Conservation (phyloP, 2,888 invertebrate genomes). For the Drosophila stalkeri region DNA sequence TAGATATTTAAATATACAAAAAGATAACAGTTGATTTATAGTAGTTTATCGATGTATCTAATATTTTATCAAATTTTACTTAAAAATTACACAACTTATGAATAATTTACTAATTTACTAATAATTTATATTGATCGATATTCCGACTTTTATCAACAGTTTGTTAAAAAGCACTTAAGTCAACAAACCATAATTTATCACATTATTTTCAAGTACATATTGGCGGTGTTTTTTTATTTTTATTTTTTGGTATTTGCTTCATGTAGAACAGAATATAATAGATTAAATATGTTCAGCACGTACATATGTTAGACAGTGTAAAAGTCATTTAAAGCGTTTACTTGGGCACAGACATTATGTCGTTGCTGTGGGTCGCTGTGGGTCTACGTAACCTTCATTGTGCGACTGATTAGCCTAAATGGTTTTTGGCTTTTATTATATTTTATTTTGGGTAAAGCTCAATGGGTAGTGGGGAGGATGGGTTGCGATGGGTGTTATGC, state of each 20-base stretch:
- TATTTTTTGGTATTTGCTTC: not conserved
- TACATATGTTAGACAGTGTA: slow-evolving; percentile 31
- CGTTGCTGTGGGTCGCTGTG: slow-evolving; percentile 13
- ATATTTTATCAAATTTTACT: not conserved
- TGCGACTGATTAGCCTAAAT: slow-evolving; percentile 60
- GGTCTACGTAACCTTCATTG: slow-evolving; percentile 44
- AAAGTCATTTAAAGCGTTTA: slow-evolving; percentile 15
- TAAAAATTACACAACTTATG: not conserved
- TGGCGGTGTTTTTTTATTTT: not conserved
- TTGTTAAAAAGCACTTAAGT: not conserved
- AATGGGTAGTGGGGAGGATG: slow-evolving; percentile 5
- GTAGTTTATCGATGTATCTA: not conserved
- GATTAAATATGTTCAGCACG: not conserved
- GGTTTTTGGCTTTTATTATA: slow-evolving; percentile 22
- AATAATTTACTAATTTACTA: not conserved
- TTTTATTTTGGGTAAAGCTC: slow-evolving; percentile 27
- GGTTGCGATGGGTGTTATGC: not conserved
- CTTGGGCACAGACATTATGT: slow-evolving; percentile 16
- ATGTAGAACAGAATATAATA: not conserved
- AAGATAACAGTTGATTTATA: not conserved
- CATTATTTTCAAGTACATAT: not conserved
- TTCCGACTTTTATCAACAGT: not conserved
- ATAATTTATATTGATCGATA: not conserved
- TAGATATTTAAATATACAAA: not conserved
- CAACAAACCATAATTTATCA: not conserved